Evolutionary conservation across 2,113 vertebrate species (phyloP).

Genomic region (Epinephelus cyanopodus): DNA sequence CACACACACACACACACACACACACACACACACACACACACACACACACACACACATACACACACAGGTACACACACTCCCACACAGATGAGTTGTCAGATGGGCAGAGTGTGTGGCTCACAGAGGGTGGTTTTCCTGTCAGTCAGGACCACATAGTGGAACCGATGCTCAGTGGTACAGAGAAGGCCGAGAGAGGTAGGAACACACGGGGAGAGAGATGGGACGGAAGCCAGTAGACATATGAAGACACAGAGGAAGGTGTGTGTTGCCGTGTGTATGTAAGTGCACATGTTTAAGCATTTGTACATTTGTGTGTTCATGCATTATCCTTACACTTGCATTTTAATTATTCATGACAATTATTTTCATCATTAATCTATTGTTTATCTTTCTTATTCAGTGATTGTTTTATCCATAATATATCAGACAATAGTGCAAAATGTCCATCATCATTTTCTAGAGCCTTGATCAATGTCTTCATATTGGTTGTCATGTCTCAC

Average conservation of each 20-base stretch:
- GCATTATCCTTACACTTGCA: neutral
- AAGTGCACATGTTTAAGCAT: neutral
- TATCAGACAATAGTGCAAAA: too few species aligned
- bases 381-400: too few species aligned
- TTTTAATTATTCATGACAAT: neutral
- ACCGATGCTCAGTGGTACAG: conserved; percentile 42
- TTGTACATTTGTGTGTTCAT: neutral
- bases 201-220: conserved; percentile 12
- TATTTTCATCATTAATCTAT: neutral
- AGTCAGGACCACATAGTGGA: conserved; percentile 61
- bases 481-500: too few species aligned
- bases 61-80: neutral
- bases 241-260: neutral
- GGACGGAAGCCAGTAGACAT: neutral
- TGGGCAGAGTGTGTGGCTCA: conserved; percentile 30
- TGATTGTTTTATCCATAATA: neutral
- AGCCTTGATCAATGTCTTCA: too few species aligned
- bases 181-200: conserved; percentile 14
- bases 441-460: too few species aligned
- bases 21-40: conserved; percentile 33
- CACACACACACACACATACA: neutral
- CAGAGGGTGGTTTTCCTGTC: conserved; percentile 53
- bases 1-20: conserved; percentile 18
- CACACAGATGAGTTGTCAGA: conserved; percentile 44
- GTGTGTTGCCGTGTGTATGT: neutral